Evolutionary conservation across 2,113 vertebrate genomes (phyloP).

Genomic region (Gallinago media): DNA sequence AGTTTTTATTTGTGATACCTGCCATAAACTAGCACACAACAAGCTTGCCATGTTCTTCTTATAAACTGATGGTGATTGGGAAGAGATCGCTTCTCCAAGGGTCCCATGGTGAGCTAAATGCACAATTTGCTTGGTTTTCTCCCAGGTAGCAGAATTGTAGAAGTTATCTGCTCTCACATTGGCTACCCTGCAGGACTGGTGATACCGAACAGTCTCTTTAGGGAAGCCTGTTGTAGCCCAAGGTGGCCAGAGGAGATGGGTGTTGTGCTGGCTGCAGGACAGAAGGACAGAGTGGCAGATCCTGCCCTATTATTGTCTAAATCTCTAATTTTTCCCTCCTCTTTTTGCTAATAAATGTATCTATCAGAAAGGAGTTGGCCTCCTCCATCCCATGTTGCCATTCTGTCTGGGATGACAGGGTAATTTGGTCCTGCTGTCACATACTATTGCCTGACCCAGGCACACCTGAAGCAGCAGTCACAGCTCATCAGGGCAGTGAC

Average conservation of each 20-base stretch:
- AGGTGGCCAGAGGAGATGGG: background rate
- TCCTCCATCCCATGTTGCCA: background rate
- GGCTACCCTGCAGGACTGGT: background rate
- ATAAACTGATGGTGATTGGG: background rate
- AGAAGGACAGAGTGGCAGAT: background rate
- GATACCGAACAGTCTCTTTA: background rate
- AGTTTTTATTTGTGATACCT: background rate
- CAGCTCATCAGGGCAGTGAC: background rate
- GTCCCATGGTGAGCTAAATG: background rate
- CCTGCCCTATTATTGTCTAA: background rate
- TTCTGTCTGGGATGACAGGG: background rate
- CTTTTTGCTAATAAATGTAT: background rate
- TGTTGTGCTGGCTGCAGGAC: background rate
- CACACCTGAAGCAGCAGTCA: background rate
- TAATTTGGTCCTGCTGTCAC: background rate
- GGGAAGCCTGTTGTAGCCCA: background rate
- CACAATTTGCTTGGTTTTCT: background rate
- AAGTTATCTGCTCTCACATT: background rate
- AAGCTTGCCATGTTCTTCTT: background rate
- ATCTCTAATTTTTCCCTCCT: background rate
- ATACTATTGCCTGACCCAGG: background rate
- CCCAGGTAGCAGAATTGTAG: background rate
- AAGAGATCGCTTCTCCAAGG: background rate
- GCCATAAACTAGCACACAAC: background rate
- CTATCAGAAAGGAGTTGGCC: background rate